These are phyloP conservation scores for Athalia rosae DNA, from an alignment of 2,888 invertebrate species.

Conservation along the genomic window DNA sequence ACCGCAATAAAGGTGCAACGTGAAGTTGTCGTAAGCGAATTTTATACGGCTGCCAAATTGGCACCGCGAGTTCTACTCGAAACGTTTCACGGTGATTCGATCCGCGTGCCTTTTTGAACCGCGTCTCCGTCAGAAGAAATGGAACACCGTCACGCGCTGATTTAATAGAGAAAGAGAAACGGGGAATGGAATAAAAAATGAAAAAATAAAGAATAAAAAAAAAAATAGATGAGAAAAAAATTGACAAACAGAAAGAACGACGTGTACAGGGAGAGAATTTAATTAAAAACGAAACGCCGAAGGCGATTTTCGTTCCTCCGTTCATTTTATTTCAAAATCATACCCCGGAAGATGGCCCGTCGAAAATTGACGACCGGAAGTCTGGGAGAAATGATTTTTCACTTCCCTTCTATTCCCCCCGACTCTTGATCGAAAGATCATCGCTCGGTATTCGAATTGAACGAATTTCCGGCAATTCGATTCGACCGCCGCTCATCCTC, in stretches of 20 bases:
- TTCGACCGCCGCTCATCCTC: too few relatives aligned
- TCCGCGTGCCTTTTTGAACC: constrained; percentile 22
- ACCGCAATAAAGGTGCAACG: background rate
- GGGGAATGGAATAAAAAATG: background rate
- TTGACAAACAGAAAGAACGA: background rate
- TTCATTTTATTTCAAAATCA: background rate
- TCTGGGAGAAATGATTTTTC: too few relatives aligned
- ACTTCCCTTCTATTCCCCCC: too few relatives aligned
- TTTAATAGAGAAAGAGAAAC: constrained; percentile 45
- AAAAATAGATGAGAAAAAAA: background rate
- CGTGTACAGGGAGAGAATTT: background rate
- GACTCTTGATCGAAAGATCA: too few relatives aligned
- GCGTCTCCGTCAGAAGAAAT: constrained; percentile 20
- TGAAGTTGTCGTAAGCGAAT: background rate
- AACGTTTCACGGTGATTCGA: constrained; percentile 33
- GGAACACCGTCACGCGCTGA: constrained; percentile 44
- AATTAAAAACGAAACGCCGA: background rate
- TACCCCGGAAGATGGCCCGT: background rate
- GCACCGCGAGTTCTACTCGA: background rate
- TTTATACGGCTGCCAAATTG: constrained; percentile 19
- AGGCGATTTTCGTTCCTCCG: background rate
- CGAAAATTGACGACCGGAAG: too few relatives aligned
- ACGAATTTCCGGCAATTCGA: too few relatives aligned
- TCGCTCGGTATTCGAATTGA: too few relatives aligned
- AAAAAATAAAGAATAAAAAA: background rate